phyloP scores from a whole-genome alignment of 2,888 invertebrate species.

The Napeogenes sylphis region DNA sequence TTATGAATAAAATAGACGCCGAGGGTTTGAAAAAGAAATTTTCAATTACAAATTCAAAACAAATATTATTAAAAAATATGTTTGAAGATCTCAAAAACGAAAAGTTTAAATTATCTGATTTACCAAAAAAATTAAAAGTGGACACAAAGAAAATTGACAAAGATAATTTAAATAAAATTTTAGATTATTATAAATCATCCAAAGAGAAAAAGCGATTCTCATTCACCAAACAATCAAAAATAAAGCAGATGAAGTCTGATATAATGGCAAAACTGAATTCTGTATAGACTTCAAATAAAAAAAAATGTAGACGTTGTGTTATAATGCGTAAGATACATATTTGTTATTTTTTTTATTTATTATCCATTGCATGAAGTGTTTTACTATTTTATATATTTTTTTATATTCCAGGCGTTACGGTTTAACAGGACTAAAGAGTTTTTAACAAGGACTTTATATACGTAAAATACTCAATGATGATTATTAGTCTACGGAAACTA shows the following conservation, averaged over 20 bases:
- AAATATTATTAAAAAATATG: slow-evolving; percentile 38
- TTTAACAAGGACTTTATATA: no score
- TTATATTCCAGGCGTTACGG: no score
- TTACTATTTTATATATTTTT: no score
- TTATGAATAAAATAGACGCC: slow-evolving; percentile 21
- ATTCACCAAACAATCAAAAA: slow-evolving; percentile 31
- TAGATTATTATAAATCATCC: slow-evolving; percentile 29
- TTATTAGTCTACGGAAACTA: no score
- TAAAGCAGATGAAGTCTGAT: slow-evolving; percentile 31
- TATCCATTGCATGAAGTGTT: no score
- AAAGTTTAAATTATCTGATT: slow-evolving; percentile 28
- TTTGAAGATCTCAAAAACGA: slow-evolving; percentile 39
- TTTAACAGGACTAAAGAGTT: no score
- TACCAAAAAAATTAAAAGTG: slow-evolving; percentile 27
- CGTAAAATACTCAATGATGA: no score
- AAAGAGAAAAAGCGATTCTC: slow-evolving; percentile 18
- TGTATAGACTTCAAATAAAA: slow-evolving; percentile 1
- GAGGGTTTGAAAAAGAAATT: slow-evolving; percentile 32
- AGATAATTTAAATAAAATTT: slow-evolving; percentile 32
- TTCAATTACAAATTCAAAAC: slow-evolving; percentile 35
- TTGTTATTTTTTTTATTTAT: no score
- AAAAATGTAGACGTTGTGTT: neutral
- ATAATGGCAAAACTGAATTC: slow-evolving; percentile 25
- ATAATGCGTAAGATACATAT: no score
- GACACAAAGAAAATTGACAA: slow-evolving; percentile 32